Percentiles rank a stretch among this genome's conserved stretches.
phyloP scores from a whole-genome alignment of 2,888 invertebrate genomes.

The Drosophila bunnanda region DNA sequence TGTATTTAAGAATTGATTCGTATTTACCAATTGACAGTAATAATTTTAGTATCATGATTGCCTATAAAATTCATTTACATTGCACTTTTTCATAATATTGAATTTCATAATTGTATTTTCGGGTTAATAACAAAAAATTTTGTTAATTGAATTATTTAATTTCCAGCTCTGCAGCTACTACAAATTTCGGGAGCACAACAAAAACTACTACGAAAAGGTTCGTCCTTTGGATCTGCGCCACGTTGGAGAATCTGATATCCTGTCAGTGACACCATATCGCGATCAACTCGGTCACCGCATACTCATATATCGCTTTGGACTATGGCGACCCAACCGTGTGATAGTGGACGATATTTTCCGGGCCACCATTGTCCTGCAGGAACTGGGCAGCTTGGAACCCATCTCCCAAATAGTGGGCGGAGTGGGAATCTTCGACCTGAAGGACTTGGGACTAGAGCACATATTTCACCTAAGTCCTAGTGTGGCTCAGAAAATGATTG shows the following conservation, averaged over 20 bases:
- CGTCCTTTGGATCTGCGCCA: conserved; percentile 87
- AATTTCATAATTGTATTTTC: no score
- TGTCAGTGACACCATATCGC: conserved; percentile 90
- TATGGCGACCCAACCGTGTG: conserved; percentile 90
- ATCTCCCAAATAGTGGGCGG: conserved; percentile 91
- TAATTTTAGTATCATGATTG: no score
- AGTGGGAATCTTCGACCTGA: conserved; percentile 90
- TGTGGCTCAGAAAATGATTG: conserved; percentile 88
- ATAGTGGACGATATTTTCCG: conserved; percentile 90
- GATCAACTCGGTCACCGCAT: conserved; percentile 91
- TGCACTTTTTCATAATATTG: no score
- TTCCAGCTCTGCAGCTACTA: conserved; percentile 89
- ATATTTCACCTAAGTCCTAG: conserved; percentile 90
- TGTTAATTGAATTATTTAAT: neutral
- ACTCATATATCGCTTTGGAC: conserved; percentile 89
- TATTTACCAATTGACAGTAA: no score
- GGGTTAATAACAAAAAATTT: no score
- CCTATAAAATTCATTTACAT: no score
- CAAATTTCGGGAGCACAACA: conserved; percentile 90
- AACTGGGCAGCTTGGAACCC: conserved; percentile 90
- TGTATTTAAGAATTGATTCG: neutral
- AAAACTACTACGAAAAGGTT: conserved; percentile 88
- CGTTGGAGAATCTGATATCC: conserved; percentile 89
- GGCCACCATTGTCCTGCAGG: conserved; percentile 89
- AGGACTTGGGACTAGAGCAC: conserved; percentile 89